Base-by-base conservation (phyloP, 2,113 vertebrate genomes). In the Tragelaphus scriptus region DNA sequence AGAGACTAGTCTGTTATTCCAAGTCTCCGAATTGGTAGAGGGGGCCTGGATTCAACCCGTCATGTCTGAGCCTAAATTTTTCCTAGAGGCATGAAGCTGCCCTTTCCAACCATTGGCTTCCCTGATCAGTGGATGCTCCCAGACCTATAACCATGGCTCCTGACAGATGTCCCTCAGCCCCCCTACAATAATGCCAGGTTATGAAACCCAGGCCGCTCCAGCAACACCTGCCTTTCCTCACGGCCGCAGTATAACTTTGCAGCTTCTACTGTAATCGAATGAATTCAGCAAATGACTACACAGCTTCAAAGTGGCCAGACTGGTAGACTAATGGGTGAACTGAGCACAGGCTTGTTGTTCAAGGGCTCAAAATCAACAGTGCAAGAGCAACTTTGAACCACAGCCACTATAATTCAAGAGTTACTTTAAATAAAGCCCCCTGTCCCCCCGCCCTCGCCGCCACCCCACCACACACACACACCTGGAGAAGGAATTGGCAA, bases 141-240 rank as follows among this genome's bases (percentile, higher is more conserved):
- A 77, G 58, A 79, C 84, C 88, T 86, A 58, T 86, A 97, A 93
- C 85, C 36, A 56, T 0, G 55, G 65, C 32, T 97, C 84, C 53
- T 55, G 36, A 51, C 85, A 88, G 95, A 65, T 40, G 90, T 97
- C 96, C 95, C 96, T 21, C 94, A 97, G 56, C 93, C 61, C 93
- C 93, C 16, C 82, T 97, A 80, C 93, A 97, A 94, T 97, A 97
- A 97, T 7, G 28, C 5, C 61, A n/a, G 63, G 55, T 97, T 97
- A 95, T 95, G 95, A 97, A 95, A 97, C 88, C 79, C 47, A 89
- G 94, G 91, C 81, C 49, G 9, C 92, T 71, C 58, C 56, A 21
- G 84, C 77, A 96, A 89, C 53, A 96, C 61, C 85, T 85, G 79
- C 51, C 79, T 96, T 71, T 91, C 81, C 55, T 97, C 32, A 56